Base-by-base conservation (phyloP, 2,797 vertebrate genomes). In the Sphenodon punctatus region DNA sequence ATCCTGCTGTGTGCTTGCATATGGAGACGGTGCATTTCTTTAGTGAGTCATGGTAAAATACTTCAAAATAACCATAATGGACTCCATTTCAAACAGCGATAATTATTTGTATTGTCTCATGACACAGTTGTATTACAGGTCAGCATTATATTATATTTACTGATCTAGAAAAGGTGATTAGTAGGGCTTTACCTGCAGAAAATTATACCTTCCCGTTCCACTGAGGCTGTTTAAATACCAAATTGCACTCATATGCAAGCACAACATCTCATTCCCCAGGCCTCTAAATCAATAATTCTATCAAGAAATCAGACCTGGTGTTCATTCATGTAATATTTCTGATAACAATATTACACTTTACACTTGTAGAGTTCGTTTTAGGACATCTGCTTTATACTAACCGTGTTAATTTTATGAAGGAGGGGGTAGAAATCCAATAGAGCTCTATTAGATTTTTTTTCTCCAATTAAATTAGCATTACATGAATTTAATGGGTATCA, bases 391-490 rank as follows among this genome's bases (percentile, higher is more conserved):
- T 90, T 90, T 72, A 70, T 36, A 27, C 66, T 80, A 69, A 82
- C 53, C 78, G 55, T 63, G 41, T 75, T 91, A 78, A 92, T 90
- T 91, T 92, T 86, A 78, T 71, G 42, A 71, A 85, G n/a, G 42
- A 34, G 25, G 27, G 81, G 36, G 43, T 32, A 87, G 87, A 85
- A 92, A 87, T 85, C 30, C 7, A 3, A 49, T 88, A 84, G 51
- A 58, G 30, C 4, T 92, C 70, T 75, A 78, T 75, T 73, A 84
- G 22, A 60, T 38, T 75, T 73, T 75, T 73, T 77, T 67, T 42
- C 82, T 78, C 73, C 86, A 91, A 80, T 92, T 91, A 93, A 93
- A 85, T 88, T 89, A 93, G 20, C 73, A 80, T 79, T 72, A 69
- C 67, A 90, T 55, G 32, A 93, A 90, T 84, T 42, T 67, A 93